phyloP scores from a whole-genome alignment of 2,888 invertebrate species.

The Brachycybe producta region DNA sequence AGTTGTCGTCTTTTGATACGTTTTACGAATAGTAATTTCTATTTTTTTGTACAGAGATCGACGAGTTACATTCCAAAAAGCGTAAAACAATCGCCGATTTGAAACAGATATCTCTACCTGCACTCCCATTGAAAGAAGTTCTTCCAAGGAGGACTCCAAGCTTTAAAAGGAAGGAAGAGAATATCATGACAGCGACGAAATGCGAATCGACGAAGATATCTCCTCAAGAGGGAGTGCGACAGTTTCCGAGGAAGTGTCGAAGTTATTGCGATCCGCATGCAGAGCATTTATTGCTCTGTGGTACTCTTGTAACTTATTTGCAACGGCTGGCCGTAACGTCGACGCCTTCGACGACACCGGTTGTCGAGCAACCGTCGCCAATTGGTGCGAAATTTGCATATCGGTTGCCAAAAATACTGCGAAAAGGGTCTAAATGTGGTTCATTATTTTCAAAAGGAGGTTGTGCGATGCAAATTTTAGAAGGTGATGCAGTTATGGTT shows the following conservation, averaged over 20 bases:
- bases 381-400: background rate
- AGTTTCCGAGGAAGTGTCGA: background rate
- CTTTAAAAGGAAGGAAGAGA: background rate
- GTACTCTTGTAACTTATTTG: slow-evolving; percentile 5
- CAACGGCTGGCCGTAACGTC: background rate
- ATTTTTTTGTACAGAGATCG: background rate
- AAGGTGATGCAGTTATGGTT: background rate
- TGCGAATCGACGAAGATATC: background rate
- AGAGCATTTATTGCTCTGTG: background rate
- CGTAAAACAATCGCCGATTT: slow-evolving; percentile 3
- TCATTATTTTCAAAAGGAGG: background rate
- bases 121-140: background rate
- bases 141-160: background rate
- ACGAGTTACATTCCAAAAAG: slow-evolving; percentile 1
- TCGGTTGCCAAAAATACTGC: background rate
- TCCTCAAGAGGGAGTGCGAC: background rate
- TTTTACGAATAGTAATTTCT: too few species aligned
- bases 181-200: background rate
- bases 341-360: background rate
- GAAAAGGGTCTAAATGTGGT: background rate
- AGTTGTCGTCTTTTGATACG: background rate
- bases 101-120: background rate
- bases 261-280: background rate
- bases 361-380: background rate
- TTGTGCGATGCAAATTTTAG: background rate